phyloP scores from a whole-genome alignment of 2,113 vertebrate genomes.

The Indicator maculatus region DNA sequence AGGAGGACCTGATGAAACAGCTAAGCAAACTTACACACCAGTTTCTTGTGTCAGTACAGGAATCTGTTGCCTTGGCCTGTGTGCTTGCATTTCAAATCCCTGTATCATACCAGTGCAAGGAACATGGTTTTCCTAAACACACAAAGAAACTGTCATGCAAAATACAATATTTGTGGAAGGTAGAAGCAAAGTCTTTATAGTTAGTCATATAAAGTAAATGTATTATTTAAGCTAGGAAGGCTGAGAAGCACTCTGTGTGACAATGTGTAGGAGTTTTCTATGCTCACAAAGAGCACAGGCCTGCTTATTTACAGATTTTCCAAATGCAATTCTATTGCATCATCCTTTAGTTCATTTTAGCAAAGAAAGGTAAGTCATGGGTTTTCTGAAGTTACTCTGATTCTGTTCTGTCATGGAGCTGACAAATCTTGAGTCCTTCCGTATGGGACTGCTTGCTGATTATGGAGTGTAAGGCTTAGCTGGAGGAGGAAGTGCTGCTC shows the following conservation, averaged over 20 bases:
- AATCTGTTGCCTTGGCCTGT: neutral
- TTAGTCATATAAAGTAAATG: neutral
- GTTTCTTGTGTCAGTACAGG: neutral
- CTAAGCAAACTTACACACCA: neutral
- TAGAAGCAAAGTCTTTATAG: neutral
- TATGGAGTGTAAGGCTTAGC: neutral
- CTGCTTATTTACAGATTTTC: neutral
- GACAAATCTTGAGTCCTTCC: neutral
- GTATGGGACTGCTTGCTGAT: neutral
- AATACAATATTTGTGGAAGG: neutral
- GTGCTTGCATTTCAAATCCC: neutral
- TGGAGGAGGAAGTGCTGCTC: conserved; percentile 3
- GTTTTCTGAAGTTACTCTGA: neutral
- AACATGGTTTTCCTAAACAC: neutral
- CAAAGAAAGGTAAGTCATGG: neutral
- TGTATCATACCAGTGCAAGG: neutral
- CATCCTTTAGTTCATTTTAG: neutral
- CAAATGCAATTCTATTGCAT: neutral
- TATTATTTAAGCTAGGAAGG: neutral
- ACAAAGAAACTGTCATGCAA: neutral
- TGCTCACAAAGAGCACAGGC: neutral
- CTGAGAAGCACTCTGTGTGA: neutral
- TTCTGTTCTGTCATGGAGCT: neutral
- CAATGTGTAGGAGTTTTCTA: neutral
- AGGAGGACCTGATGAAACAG: neutral